Conservation (phyloP, 92 coral and sea anemone species). For the Zoanthus sansibaricus region DNA sequence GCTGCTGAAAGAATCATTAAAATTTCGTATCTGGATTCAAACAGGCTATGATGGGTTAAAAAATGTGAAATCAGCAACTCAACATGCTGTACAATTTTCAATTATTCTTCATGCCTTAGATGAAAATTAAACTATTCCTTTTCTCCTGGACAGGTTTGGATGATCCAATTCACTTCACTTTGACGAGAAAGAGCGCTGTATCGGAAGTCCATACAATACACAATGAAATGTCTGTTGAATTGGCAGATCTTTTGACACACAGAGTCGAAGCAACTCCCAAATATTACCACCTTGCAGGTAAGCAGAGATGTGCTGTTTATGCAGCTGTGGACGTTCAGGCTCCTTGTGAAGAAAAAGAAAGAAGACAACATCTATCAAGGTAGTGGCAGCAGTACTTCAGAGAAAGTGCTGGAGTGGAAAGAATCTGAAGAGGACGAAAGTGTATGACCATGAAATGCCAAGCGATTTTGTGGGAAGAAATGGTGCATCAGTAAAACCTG, state of each 20-base stretch:
- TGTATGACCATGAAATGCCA: not conserved
- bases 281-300: conserved; percentile 19
- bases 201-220: conserved; percentile 33
- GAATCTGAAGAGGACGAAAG: not conserved
- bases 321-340: conserved; percentile 8
- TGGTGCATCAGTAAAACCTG: not conserved
- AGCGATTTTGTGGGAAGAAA: conserved; percentile 17
- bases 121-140: conserved; percentile 13
- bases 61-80: conserved; percentile 19
- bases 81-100: conserved; percentile 11
- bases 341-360: not conserved
- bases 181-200: conserved; percentile 49
- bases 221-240: conserved; percentile 32
- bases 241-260: conserved; percentile 58
- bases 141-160: conserved; percentile 27
- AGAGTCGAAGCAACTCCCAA: conserved; percentile 30
- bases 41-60: conserved; percentile 26
- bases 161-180: conserved; percentile 37
- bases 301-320: conserved; percentile 16
- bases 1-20: conserved; percentile 11
- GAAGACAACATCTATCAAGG: not conserved
- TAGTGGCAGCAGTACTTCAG: not conserved
- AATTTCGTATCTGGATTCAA: conserved; percentile 8
- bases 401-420: not conserved
- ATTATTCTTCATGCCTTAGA: conserved; percentile 11